Evolutionary conservation across 1,140 invertebrate species (phyloP).

Genomic region (Bactericera cockerelli): DNA sequence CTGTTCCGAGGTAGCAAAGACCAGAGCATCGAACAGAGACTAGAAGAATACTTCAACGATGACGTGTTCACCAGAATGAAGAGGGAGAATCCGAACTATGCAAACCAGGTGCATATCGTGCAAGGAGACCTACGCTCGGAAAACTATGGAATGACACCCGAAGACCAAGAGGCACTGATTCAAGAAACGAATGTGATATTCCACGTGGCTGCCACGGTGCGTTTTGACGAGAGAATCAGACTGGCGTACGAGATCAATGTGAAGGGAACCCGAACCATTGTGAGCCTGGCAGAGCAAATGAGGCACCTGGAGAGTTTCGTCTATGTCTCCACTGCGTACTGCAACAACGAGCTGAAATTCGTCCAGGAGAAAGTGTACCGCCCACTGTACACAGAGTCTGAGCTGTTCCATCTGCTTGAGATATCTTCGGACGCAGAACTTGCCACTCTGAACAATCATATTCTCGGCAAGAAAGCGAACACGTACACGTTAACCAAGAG

Average conservation of each 20-base stretch:
- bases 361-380: slow-evolving; percentile 45
- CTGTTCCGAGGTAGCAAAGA: slow-evolving; percentile 52
- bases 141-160: not conserved
- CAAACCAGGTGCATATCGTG: not conserved
- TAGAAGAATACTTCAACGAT: slow-evolving; percentile 36
- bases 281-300: not conserved
- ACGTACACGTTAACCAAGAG: slow-evolving; percentile 53
- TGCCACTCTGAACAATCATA: not conserved
- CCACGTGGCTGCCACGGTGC: slow-evolving; percentile 15
- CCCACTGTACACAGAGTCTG: slow-evolving; percentile 30
- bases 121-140: slow-evolving; percentile 13
- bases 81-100: not conserved
- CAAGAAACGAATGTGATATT: slow-evolving; percentile 25
- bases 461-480: slow-evolving; percentile 43
- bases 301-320: slow-evolving; percentile 41
- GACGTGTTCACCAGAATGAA: not conserved
- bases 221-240: slow-evolving; percentile 20
- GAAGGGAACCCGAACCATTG: not conserved
- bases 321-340: slow-evolving; percentile 68
- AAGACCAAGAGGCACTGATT: not conserved
- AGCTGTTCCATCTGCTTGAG: slow-evolving; percentile 28
- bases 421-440: not conserved
- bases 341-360: slow-evolving; percentile 35
- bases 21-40: slow-evolving; percentile 36
- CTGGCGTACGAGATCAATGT: slow-evolving; percentile 26